Evolutionary conservation across 1,140 invertebrate species (phyloP).

Genomic region (Euglossa dilemma): DNA sequence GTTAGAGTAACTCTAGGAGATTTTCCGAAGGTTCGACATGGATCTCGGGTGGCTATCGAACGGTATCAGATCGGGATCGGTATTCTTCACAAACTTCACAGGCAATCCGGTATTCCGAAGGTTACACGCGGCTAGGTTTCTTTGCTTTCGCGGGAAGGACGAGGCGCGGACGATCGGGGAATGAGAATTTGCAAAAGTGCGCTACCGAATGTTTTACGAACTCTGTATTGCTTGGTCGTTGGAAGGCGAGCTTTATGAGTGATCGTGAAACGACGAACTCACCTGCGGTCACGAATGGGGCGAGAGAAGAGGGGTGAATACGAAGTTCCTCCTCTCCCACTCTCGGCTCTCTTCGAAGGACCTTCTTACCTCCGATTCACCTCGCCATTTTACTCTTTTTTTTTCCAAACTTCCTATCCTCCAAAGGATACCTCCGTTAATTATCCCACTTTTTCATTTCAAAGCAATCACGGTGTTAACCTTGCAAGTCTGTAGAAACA

Average conservation of each 20-base stretch:
- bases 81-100: not conserved
- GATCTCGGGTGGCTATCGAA: not conserved
- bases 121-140: not conserved
- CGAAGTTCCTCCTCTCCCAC: slow-evolving; percentile 51
- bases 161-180: not conserved
- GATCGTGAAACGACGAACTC: slow-evolving; percentile 54
- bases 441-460: no score
- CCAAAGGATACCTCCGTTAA: no score
- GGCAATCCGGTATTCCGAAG: not conserved
- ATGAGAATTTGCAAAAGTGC: slow-evolving; percentile 2
- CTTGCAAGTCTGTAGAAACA: no score
- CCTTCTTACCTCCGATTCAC: not conserved
- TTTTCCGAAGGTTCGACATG: not conserved
- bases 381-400: not conserved
- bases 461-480: no score
- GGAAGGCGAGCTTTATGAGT: slow-evolving; percentile 61
- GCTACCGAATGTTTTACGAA: slow-evolving; percentile 39
- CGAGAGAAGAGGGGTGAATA: slow-evolving; percentile 59
- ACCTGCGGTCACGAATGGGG: slow-evolving; percentile 47
- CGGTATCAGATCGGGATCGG: not conserved
- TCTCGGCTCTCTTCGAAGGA: slow-evolving; percentile 34
- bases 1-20: not conserved
- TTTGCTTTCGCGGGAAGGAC: not conserved
- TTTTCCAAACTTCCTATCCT: rapidly evolving
- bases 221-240: slow-evolving; percentile 42